Percentiles rank a stretch among this genome's conserved stretches.
Conservation (phyloP, 2,888 invertebrate species). For the Sepioteuthis lessoniana region DNA sequence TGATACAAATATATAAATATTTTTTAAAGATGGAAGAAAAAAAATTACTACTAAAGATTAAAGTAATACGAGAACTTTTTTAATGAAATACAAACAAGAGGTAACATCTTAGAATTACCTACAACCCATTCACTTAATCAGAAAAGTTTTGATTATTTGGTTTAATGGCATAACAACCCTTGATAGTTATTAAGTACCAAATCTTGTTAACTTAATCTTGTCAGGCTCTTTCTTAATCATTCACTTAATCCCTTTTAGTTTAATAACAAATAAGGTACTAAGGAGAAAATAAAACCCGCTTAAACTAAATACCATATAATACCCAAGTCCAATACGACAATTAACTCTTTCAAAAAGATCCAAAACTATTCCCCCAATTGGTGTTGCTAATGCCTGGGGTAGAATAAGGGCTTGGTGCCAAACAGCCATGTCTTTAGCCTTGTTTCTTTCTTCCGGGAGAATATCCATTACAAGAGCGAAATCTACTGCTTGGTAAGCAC, state of each 20-base stretch:
- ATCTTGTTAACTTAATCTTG: no score
- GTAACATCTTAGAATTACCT: no score
- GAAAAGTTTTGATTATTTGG: no score
- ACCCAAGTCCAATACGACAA: slow-evolving; percentile 72
- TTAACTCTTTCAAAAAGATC: slow-evolving; percentile 73
- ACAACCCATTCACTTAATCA: no score
- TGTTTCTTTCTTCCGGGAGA: slow-evolving; percentile 70
- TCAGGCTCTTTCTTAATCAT: neutral
- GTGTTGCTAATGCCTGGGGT: slow-evolving; percentile 74
- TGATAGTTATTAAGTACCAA: no score
- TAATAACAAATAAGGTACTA: slow-evolving; percentile 70
- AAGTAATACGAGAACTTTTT: no score
- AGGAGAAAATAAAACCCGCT: slow-evolving; percentile 71
- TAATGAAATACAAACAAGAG: no score
- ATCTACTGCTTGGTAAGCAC: slow-evolving; percentile 73
- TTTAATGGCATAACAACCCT: no score
- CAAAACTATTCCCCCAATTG: slow-evolving; percentile 70
- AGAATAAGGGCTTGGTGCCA: slow-evolving; percentile 74
- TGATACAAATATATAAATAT: no score
- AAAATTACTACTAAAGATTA: no score
- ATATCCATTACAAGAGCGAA: slow-evolving; percentile 75
- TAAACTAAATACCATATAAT: slow-evolving; percentile 72
- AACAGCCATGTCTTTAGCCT: slow-evolving; percentile 73
- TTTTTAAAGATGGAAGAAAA: no score
- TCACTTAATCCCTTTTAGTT: slow-evolving; percentile 65